A percentile compares a stretch with the other conserved stretches of the same genome.
phyloP scores from a whole-genome alignment of 2,888 invertebrate genomes.

The Deilephila elpenor region DNA sequence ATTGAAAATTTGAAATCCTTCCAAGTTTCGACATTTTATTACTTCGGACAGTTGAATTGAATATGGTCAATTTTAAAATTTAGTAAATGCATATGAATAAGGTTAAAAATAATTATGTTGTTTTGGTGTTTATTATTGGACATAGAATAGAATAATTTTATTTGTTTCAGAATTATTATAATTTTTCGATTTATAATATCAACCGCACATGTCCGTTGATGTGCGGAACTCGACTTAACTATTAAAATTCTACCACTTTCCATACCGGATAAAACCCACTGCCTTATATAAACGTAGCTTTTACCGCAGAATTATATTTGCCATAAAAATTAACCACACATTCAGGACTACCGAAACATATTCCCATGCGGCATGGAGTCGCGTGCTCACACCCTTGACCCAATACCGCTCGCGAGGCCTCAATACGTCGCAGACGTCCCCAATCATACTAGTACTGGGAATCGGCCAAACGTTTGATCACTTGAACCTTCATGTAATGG shows the following conservation, averaged over 20 bases:
- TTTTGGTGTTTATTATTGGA: no score
- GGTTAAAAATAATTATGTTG: no score
- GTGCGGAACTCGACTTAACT: no score
- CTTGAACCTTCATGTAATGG: not conserved
- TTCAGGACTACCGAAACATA: not conserved
- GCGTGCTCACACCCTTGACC: conserved; percentile 11
- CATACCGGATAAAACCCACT: no score
- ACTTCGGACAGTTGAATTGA: not conserved
- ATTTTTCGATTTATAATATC: no score
- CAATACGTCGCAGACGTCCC: not conserved
- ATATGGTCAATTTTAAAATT: no score
- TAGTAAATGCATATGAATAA: no score
- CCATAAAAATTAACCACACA: not conserved
- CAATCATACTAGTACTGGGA: not conserved
- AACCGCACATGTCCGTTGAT: no score
- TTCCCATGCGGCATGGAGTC: not conserved
- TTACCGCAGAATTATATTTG: not conserved
- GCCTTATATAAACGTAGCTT: no score
- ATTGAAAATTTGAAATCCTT: not conserved
- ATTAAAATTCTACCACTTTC: no score
- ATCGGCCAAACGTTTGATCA: not conserved
- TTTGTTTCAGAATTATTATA: no score
- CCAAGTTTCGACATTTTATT: not conserved
- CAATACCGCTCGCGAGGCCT: conserved; percentile 8
- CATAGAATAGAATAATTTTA: no score